Evolutionary conservation across 1,140 invertebrate species (phyloP).

Genomic region (Acromyrmex echinatior): DNA sequence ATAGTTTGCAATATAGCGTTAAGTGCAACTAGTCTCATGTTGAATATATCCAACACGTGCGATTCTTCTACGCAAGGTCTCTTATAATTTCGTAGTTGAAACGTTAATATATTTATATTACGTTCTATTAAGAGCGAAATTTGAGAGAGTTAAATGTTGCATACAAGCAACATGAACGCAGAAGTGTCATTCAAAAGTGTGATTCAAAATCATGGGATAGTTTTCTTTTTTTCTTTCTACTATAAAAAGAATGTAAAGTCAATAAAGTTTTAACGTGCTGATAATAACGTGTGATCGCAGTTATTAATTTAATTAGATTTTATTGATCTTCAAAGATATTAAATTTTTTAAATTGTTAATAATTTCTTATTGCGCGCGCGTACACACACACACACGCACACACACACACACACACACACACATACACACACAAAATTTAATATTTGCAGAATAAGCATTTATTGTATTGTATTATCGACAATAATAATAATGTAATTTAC

Average conservation of each 20-base stretch:
- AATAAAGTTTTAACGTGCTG: slow-evolving; percentile 1
- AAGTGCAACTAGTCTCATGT: slow-evolving; percentile 61
- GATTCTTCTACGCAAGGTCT: slow-evolving; percentile 27
- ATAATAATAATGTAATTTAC: slow-evolving; percentile 10
- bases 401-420: too few species aligned
- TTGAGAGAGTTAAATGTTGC: neutral
- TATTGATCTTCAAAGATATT: neutral
- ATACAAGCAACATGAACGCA: neutral
- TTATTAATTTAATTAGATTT: neutral
- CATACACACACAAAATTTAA: neutral
- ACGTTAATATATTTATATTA: neutral
- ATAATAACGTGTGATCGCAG: neutral
- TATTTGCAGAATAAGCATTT: slow-evolving; percentile 23
- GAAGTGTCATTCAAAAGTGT: neutral
- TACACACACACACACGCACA: too few species aligned
- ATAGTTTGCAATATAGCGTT: neutral
- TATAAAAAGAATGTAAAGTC: neutral
- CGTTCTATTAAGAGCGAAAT: neutral
- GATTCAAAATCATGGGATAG: neutral
- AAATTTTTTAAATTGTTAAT: neutral
- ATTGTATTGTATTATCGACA: neutral
- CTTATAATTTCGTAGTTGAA: neutral
- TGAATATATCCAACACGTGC: neutral
- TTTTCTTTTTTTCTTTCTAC: neutral
- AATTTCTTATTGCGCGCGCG: neutral